phyloP scores from a whole-genome alignment of 1,140 invertebrate genomes.

The Pemphigus obesinymphae region DNA sequence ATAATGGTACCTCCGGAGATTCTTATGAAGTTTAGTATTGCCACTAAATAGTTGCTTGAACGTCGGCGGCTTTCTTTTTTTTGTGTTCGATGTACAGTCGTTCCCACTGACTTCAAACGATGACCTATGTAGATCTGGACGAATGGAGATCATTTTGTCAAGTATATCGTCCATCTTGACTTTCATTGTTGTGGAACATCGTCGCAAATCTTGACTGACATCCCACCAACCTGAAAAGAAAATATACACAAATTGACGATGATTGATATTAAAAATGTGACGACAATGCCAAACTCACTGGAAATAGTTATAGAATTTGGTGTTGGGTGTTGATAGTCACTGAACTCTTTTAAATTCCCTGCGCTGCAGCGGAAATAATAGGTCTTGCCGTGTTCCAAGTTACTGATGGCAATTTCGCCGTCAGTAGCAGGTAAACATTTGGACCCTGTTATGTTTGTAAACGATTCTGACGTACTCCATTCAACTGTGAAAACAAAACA shows the following conservation, averaged over 20 bases:
- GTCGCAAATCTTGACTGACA: constrained; percentile 61
- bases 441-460: constrained; percentile 57
- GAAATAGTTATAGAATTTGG: constrained; percentile 81
- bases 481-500: constrained; percentile 56
- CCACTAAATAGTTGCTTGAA: constrained; percentile 92
- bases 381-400: constrained; percentile 69
- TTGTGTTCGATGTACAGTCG: constrained; percentile 57
- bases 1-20: constrained; percentile 66
- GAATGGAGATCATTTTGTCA: constrained; percentile 61
- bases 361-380: constrained; percentile 83
- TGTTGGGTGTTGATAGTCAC: constrained; percentile 66
- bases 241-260: background rate
- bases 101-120: constrained; percentile 44
- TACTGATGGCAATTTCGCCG: constrained; percentile 56
- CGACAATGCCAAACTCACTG: constrained; percentile 55
- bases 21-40: constrained; percentile 91
- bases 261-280: background rate
- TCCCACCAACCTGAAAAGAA: constrained; percentile 69
- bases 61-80: constrained; percentile 77
- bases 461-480: constrained; percentile 69
- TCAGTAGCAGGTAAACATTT: constrained; percentile 64
- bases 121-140: constrained; percentile 54
- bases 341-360: constrained; percentile 88
- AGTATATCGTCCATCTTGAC: constrained; percentile 71
- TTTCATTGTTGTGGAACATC: constrained; percentile 65